phyloP scores from a whole-genome alignment of 2,113 vertebrate genomes.

The Lepisosteus osseus region DNA sequence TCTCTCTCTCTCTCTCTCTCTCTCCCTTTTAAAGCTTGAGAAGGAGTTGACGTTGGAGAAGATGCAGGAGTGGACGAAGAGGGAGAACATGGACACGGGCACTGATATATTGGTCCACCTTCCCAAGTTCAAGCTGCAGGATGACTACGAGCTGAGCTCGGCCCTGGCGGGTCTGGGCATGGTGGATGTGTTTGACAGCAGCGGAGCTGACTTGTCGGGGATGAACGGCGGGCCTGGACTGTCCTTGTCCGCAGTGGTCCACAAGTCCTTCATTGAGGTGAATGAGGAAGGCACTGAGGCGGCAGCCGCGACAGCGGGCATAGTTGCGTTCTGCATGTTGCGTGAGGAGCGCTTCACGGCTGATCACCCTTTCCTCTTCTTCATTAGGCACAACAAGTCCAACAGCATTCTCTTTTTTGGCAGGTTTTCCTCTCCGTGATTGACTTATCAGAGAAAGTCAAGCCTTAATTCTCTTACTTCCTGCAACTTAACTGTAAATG shows the following conservation, averaged over 20 bases:
- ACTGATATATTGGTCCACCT: slow-evolving; percentile 66
- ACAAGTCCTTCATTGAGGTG: slow-evolving; percentile 88
- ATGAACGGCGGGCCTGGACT: slow-evolving; percentile 74
- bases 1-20: not conserved
- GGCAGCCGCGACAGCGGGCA: slow-evolving; percentile 77
- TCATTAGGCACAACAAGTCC: slow-evolving; percentile 78
- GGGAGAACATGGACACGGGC: slow-evolving; percentile 50
- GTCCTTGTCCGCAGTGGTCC: slow-evolving; percentile 77
- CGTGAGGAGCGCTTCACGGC: slow-evolving; percentile 70
- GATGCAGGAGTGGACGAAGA: slow-evolving; percentile 78
- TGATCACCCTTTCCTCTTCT: slow-evolving; percentile 89
- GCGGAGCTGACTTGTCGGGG: slow-evolving; percentile 77
- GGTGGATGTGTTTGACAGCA: slow-evolving; percentile 67
- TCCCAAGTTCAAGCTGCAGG: slow-evolving; percentile 86
- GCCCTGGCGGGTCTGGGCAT: slow-evolving; percentile 71
- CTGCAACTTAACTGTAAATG: not conserved
- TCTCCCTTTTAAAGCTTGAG: slow-evolving; percentile 69
- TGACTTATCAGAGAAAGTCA: not conserved
- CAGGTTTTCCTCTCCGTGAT: slow-evolving; percentile 60
- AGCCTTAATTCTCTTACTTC: too few relatives aligned
- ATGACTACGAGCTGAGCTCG: slow-evolving; percentile 69
- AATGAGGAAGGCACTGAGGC: slow-evolving; percentile 93
- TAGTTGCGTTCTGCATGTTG: slow-evolving; percentile 48
- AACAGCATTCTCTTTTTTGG: slow-evolving; percentile 78
- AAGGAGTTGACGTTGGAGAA: slow-evolving; percentile 70